Conservation (phyloP, 2,113 vertebrate species). For the Galeopterus variegatus region DNA sequence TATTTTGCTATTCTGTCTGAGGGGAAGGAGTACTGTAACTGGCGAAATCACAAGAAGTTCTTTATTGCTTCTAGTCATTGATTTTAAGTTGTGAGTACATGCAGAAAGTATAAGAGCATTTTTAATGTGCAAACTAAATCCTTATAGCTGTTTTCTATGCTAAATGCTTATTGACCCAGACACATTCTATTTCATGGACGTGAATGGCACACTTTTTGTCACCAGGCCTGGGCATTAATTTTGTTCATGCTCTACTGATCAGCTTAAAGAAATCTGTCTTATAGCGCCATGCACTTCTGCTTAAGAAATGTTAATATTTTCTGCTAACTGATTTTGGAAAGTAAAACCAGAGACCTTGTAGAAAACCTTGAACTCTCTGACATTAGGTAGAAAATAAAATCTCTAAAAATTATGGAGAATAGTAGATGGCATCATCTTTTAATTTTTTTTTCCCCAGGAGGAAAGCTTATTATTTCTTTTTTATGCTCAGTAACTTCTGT, state of each 20-base stretch:
- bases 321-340: constrained; percentile 45
- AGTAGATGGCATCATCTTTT: background rate
- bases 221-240: constrained; percentile 48
- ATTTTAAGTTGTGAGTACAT: background rate
- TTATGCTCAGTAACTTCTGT: background rate
- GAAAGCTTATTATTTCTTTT: background rate
- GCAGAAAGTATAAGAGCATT: background rate
- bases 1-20: background rate
- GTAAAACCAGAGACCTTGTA: background rate
- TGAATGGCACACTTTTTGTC: constrained; percentile 31
- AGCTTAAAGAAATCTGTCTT: constrained; percentile 52
- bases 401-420: background rate
- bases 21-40: background rate
- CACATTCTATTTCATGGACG: constrained; percentile 12
- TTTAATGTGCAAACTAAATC: constrained; percentile 21
- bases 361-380: constrained; percentile 1
- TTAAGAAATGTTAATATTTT: constrained; percentile 62
- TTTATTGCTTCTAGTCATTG: background rate
- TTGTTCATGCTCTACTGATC: constrained; percentile 28
- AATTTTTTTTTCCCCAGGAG: background rate
- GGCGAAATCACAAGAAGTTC: background rate
- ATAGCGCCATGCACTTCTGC: background rate
- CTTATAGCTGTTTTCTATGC: background rate
- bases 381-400: background rate
- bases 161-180: background rate